Evolutionary conservation across 1,140 invertebrate genomes (phyloP), one percentile per base, ranked within the genome.

Genomic region (Megalopta genalis): DNA sequence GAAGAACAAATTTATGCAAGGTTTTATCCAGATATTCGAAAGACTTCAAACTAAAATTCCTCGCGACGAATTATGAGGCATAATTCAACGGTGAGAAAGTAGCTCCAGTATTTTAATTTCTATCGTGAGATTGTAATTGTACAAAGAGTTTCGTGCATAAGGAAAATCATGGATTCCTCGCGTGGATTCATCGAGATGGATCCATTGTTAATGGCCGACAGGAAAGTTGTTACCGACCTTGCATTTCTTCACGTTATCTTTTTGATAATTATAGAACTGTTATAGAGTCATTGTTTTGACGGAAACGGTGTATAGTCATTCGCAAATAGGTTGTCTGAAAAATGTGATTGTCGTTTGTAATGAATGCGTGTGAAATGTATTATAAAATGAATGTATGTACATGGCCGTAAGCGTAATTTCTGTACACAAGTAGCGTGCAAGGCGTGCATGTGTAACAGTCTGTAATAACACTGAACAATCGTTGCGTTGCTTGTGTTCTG

Each of bases 41-140:
- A 87, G 68, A 79, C 59, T 88, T 52, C 80, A 80, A 71, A 52
- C 62, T 23, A 70, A 85, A 37, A 52, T 79, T 23, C 21, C 32
- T 23, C 90, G 87, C 10, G 91, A 92, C 67, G 91, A 92, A 79
- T 73, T 92, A 62, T 91, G 87, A 84, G 73, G 54, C 37, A 32
- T 27, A 60, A 65, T 49, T 60, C 21, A 64, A 27, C 54, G 23
- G 27, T 14, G 62, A 70, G 76, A 46, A 75, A n/a, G 25, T 9
- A 59, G 27, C 32, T 71, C 21, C 37, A 32, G 4, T 23, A 52
- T 68, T 62, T 64, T 76, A 67, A 59, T 62, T 64, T 60, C 21
- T 37, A 14, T 68, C 59, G 14, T 49, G 25, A 71, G 49, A 46
- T 76, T 54, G 49, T 60, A 27, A 68, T 69, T 72, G 64, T 77